These are phyloP conservation scores for Cremastobaeus sp. DNA, from an alignment of 2,888 invertebrate species.

Conservation along the genomic window DNA sequence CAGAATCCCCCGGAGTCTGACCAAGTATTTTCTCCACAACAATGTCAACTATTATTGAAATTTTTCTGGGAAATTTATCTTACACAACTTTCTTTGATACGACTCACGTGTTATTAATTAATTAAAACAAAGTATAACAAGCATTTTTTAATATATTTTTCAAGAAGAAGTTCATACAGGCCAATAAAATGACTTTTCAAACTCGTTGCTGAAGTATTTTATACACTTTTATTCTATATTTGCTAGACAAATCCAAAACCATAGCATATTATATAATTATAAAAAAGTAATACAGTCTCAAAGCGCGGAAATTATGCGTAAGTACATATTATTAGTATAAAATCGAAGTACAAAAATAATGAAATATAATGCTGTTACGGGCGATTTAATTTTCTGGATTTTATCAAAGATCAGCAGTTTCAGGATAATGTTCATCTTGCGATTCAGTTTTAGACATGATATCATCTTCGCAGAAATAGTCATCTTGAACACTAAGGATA, in stretches of 20 bases:
- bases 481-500: conserved; percentile 12
- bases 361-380: background rate
- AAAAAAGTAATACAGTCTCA: conserved; percentile 8
- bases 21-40: conserved; percentile 67
- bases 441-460: conserved; percentile 16
- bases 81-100: conserved; percentile 69
- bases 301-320: conserved; percentile 6
- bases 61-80: conserved; percentile 69
- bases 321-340: background rate
- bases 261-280: conserved; percentile 2
- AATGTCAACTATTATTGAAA: conserved; percentile 66
- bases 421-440: conserved; percentile 5
- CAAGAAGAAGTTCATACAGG: no score
- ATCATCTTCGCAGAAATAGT: conserved; percentile 28
- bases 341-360: conserved; percentile 23
- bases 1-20: conserved; percentile 70
- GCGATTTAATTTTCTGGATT: background rate
- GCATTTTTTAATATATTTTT: no score
- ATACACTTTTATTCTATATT: background rate
- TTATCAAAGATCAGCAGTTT: background rate
- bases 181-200: no score
- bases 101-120: no score
- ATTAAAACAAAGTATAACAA: no score
- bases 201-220: background rate
- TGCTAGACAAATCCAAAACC: background rate